These are phyloP conservation scores for Nymphalis polychloros DNA, from an alignment of 2,888 invertebrate genomes.

Conservation along the genomic window DNA sequence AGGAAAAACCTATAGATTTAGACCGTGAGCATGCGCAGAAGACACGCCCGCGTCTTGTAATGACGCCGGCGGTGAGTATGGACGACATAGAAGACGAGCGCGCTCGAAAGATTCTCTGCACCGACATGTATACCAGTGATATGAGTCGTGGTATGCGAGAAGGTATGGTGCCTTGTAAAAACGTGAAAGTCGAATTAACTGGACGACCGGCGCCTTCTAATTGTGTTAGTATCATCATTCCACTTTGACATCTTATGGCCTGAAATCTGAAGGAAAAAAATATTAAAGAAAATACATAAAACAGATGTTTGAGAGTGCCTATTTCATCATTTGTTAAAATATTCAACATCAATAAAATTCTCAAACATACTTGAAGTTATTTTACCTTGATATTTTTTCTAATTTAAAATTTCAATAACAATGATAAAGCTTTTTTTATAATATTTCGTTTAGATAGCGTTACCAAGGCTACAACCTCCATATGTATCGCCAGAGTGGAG, in stretches of 20 bases:
- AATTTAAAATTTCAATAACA: not conserved
- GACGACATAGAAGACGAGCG: constrained; percentile 47
- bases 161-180: constrained; percentile 21
- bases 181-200: constrained; percentile 44
- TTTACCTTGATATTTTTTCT: not conserved
- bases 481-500: constrained; percentile 63
- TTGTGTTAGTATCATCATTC: constrained; percentile 39
- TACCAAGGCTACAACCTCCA: constrained; percentile 43
- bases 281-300: too few species aligned
- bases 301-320: too few species aligned
- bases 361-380: not conserved
- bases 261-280: too few species aligned
- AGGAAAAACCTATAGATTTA: constrained; percentile 38
- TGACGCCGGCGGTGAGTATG: constrained; percentile 53
- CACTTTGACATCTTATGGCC: too few species aligned
- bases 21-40: constrained; percentile 37
- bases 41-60: constrained; percentile 44
- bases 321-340: too few species aligned
- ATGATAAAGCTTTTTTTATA: not conserved
- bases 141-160: constrained; percentile 38
- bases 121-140: constrained; percentile 54
- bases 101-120: constrained; percentile 38
- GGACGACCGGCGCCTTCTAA: constrained; percentile 43
- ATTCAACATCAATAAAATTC: too few species aligned
- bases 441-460: constrained; percentile 40